phyloP scores from a whole-genome alignment of 2,888 invertebrate genomes.

The Ectemnius cavifrons region DNA sequence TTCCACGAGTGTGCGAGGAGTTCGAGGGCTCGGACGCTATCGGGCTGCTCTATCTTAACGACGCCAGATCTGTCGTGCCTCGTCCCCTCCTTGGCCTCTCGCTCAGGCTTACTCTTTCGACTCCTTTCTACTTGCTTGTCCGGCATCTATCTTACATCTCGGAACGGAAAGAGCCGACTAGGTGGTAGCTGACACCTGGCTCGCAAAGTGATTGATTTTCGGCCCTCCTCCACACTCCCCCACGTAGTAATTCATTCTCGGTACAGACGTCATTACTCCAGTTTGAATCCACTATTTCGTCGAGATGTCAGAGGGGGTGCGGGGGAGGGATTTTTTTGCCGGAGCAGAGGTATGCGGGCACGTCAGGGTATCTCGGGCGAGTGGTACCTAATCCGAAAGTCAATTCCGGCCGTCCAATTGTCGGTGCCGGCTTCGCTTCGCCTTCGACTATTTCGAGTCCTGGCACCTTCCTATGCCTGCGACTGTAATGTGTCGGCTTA shows the following conservation, averaged over 20 bases:
- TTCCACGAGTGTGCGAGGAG: slow-evolving; percentile 40
- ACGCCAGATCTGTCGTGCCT: slow-evolving; percentile 65
- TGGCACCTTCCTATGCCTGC: slow-evolving; percentile 22
- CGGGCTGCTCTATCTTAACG: slow-evolving; percentile 68
- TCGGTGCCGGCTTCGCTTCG: slow-evolving; percentile 18
- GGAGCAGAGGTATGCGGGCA: no score
- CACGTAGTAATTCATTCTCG: no score
- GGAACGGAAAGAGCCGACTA: slow-evolving; percentile 30
- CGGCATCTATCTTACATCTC: slow-evolving; percentile 60
- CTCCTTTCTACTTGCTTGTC: slow-evolving; percentile 32
- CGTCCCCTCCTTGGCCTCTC: slow-evolving; percentile 19
- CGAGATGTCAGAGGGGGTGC: no score
- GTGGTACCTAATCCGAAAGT: slow-evolving; percentile 27
- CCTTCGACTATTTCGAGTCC: slow-evolving; percentile 43
- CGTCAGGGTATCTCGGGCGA: no score
- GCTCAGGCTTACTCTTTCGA: slow-evolving; percentile 3
- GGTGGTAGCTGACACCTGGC: slow-evolving; percentile 51
- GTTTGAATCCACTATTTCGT: no score
- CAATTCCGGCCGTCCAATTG: slow-evolving; percentile 39
- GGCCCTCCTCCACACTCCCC: slow-evolving; percentile 19
- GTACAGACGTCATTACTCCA: no score
- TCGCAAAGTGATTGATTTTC: slow-evolving; percentile 60
- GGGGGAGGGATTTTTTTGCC: no score
- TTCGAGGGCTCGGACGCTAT: slow-evolving; percentile 59
- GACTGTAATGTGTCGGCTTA: slow-evolving; percentile 67